Conservation (phyloP, 2,113 vertebrate genomes). For the Plestiodon gilberti region DNA sequence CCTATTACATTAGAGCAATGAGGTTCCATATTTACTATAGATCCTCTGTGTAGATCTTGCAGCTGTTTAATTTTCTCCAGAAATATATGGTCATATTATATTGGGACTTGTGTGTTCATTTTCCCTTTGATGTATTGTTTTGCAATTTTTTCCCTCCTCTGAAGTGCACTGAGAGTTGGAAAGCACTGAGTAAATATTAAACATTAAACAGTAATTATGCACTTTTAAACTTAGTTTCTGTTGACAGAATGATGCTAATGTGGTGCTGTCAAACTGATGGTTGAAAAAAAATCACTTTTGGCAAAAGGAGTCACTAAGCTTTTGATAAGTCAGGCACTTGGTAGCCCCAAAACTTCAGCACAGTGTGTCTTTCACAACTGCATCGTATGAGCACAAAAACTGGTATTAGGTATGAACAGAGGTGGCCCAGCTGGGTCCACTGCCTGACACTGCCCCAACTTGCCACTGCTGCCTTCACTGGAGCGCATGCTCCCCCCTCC, state of each 20-base stretch:
- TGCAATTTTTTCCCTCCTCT: slow-evolving; percentile 14
- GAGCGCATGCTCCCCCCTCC: no score
- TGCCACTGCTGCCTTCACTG: no score
- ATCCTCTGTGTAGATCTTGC: slow-evolving; percentile 19
- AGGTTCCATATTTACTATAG: slow-evolving; percentile 7
- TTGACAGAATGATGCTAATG: slow-evolving; percentile 39
- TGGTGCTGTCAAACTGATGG: neutral
- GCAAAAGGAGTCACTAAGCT: neutral
- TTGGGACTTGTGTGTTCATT: slow-evolving; percentile 1
- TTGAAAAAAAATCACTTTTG: slow-evolving; percentile 37
- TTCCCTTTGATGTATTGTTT: slow-evolving; percentile 34
- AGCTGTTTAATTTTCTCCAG: slow-evolving; percentile 14
- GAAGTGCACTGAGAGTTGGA: slow-evolving; percentile 39
- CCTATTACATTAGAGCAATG: slow-evolving; percentile 9
- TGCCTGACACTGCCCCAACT: no score
- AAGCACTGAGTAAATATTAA: slow-evolving; percentile 58
- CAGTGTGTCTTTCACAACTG: neutral
- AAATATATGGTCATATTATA: slow-evolving; percentile 2
- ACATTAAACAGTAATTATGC: slow-evolving; percentile 53
- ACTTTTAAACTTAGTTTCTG: slow-evolving; percentile 51
- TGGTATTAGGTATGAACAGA: neutral
- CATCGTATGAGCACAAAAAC: neutral
- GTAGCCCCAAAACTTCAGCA: neutral
- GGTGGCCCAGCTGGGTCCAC: no score
- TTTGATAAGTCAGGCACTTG: neutral